Evolutionary conservation across 2,797 vertebrate genomes (phyloP).

Genomic region (Microchirus variegatus): DNA sequence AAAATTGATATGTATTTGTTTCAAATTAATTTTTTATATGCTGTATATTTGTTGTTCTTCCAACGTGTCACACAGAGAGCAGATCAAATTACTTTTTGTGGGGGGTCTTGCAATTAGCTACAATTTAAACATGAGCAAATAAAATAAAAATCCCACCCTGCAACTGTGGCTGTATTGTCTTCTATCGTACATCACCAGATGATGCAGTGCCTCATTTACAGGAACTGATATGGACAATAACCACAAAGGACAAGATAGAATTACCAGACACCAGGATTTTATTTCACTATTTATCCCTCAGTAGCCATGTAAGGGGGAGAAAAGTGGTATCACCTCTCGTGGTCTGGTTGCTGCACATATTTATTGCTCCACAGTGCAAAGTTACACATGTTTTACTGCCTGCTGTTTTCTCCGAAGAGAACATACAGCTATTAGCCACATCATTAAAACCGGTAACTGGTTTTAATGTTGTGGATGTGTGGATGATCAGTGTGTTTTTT

Average conservation of each 20-base stretch:
- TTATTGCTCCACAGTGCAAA: conserved; percentile 36
- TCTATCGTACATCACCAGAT: conserved; percentile 38
- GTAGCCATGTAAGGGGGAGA: conserved; percentile 48
- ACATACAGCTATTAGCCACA: not conserved
- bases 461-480: too few relatives aligned
- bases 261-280: conserved; percentile 56
- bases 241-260: conserved; percentile 66
- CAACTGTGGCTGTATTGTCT: conserved; percentile 20
- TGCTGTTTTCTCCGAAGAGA: conserved; percentile 14
- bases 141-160: conserved; percentile 14
- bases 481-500: too few relatives aligned
- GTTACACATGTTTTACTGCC: conserved; percentile 47
- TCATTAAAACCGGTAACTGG: too few relatives aligned
- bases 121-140: conserved; percentile 6
- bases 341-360: conserved; percentile 57
- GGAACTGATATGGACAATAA: conserved; percentile 65
- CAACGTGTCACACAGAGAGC: not conserved
- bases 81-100: not conserved
- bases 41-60: not conserved
- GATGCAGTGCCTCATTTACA: conserved; percentile 63
- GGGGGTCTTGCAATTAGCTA: not conserved
- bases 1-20: too few relatives aligned
- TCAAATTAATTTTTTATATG: too few relatives aligned
- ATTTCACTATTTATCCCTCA: conserved; percentile 70
- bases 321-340: conserved; percentile 52